phyloP scores from a whole-genome alignment of 2,113 vertebrate genomes.

The Lepus timidus region DNA sequence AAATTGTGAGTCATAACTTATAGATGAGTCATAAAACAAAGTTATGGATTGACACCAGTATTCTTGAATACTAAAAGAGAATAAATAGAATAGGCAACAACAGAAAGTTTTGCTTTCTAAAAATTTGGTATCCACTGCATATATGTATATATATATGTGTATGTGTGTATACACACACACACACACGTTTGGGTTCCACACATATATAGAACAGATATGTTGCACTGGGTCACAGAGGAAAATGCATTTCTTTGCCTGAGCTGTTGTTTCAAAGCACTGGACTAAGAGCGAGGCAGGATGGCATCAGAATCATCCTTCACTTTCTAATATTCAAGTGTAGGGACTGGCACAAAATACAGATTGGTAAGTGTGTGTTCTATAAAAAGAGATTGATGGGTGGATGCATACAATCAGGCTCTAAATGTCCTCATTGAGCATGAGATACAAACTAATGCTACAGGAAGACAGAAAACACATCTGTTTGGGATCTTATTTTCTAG shows the following conservation, averaged over 20 bases:
- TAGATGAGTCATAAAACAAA: neutral
- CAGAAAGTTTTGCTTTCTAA: neutral
- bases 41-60: neutral
- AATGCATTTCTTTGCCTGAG: neutral
- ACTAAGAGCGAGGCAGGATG: neutral
- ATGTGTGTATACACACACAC: neutral
- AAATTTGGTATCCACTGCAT: neutral
- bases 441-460: neutral
- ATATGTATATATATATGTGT: neutral
- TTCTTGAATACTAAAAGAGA: neutral
- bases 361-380: neutral
- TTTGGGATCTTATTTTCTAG: neutral
- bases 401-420: neutral
- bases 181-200: no score
- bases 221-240: neutral
- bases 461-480: neutral
- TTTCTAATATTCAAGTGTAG: conserved; percentile 8
- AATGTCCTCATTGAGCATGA: neutral
- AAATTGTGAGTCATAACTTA: neutral
- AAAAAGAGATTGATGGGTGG: neutral
- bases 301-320: neutral
- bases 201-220: no score
- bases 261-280: neutral
- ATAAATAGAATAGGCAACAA: no score
- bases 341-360: neutral